Percentiles rank a stretch among this genome's conserved stretches.
Evolutionary conservation across 2,113 vertebrate species (phyloP).

Genomic region (Atherinomorus stipes): DNA sequence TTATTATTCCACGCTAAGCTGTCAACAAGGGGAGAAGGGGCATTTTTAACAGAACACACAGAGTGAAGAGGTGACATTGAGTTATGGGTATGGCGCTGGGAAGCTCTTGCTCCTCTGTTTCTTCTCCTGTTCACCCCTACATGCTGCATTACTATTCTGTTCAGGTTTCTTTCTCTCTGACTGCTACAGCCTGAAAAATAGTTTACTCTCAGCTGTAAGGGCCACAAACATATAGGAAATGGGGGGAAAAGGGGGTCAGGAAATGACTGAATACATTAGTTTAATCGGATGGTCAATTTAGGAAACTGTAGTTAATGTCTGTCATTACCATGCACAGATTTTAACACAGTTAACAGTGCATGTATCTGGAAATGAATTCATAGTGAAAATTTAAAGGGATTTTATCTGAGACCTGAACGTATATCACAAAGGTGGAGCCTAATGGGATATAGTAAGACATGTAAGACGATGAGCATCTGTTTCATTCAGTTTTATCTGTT

Average conservation of each 20-base stretch:
- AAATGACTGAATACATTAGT: conserved; percentile 6
- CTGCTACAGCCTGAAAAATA: conserved; percentile 38
- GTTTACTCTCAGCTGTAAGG: conserved; percentile 50
- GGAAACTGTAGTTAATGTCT: neutral
- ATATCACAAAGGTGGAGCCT: no score
- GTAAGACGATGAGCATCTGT: no score
- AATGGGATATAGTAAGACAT: no score
- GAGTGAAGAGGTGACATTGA: conserved; percentile 60
- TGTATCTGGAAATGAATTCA: no score
- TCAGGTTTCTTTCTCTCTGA: conserved; percentile 33
- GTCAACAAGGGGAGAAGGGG: conserved; percentile 36
- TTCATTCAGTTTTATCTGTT: no score
- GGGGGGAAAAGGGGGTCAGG: conserved; percentile 7
- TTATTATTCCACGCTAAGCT: conserved; percentile 42
- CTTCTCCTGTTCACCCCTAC: conserved; percentile 13
- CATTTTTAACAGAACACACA: conserved; percentile 24
- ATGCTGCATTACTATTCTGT: conserved; percentile 54
- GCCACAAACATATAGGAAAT: conserved; percentile 50
- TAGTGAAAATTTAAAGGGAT: no score
- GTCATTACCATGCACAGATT: no score
- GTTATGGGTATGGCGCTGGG: conserved; percentile 41
- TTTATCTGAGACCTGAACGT: no score
- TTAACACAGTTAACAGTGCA: neutral
- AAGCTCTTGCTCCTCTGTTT: conserved; percentile 23
- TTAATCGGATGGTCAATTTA: neutral